phyloP scores from a whole-genome alignment of 2,888 invertebrate species.

The Melieria picta region DNA sequence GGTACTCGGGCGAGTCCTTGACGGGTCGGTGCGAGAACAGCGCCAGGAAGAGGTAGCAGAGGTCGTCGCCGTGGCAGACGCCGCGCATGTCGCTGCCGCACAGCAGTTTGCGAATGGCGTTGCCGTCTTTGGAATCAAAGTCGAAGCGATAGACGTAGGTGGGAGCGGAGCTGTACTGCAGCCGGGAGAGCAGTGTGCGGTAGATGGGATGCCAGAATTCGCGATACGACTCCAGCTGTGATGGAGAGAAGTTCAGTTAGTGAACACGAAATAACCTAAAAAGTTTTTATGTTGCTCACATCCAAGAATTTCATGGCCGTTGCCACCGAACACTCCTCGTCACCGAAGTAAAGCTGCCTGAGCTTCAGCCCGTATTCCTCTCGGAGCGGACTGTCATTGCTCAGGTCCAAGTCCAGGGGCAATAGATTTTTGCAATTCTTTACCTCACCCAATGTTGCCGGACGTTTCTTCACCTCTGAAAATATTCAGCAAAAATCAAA shows the following conservation, averaged over 20 bases:
- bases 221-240: constrained; percentile 54
- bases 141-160: constrained; percentile 65
- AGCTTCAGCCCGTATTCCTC: constrained; percentile 52
- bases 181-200: constrained; percentile 53
- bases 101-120: constrained; percentile 56
- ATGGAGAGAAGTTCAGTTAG: not conserved
- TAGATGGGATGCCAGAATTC: constrained; percentile 63
- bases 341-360: constrained; percentile 57
- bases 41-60: constrained; percentile 60
- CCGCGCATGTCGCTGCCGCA: constrained; percentile 57
- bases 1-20: constrained; percentile 52
- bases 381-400: constrained; percentile 46
- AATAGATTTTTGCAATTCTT: constrained; percentile 56
- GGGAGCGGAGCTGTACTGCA: constrained; percentile 53
- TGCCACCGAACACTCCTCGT: constrained; percentile 54
- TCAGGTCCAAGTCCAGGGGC: constrained; percentile 53
- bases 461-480: constrained; percentile 55
- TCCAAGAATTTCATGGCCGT: constrained; percentile 63
- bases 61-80: constrained; percentile 63
- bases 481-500: not conserved
- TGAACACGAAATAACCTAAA: not conserved
- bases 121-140: constrained; percentile 58
- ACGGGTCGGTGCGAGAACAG: constrained; percentile 52
- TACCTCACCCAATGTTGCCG: constrained; percentile 58
- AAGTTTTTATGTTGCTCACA: constrained; percentile 29